Base-by-base conservation (phyloP, 2,113 vertebrate genomes). In the Dasypus novemcinctus region DNA sequence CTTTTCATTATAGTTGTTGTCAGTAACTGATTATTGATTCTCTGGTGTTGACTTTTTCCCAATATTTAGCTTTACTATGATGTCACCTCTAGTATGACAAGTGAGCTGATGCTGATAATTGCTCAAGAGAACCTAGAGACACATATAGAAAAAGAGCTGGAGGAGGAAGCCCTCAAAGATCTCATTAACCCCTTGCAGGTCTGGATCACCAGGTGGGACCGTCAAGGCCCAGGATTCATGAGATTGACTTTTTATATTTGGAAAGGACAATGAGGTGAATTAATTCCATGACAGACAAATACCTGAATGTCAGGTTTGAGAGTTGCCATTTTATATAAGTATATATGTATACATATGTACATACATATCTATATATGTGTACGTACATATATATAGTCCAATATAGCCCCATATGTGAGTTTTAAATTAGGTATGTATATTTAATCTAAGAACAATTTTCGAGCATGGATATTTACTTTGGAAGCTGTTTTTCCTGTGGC, bases 161-260 rank as follows among this genome's bases (percentile, higher is more conserved):
- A 99, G 57, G 98, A 99, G 87, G 95, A 98, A 95, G 90, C 97
- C 13, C 57, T 75, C 3, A 93, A 91, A 93, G 94, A 88, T 61
- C 97, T 97, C 33, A 96, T 98, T 91, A 98, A 96, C 10, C 98
- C 99, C 7, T 87, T 99, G 90, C 98, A 99, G 74, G 95, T 99
- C 71, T 99, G 99, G 99, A 99, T 99, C 94, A 98, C 98, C 72
- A 98, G 99, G 99, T 99, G 83, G 71, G 98, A 96, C 3, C 52
- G 33, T 76, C 91, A 91, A 83, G 43, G 4, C 14, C 91, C 75
- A 59, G 59, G 63, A 38, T 36, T 75, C 54, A 1, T 11, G n/a
- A 95, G 74, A 25, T 25, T 80, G 41, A 20, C 12, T 46, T 72
- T 80, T 92, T 31, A 23, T 66, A n/a, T 71, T 89, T 66, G 88